Percentiles rank a stretch among this genome's conserved stretches.
phyloP scores from a whole-genome alignment of 2,113 vertebrate genomes.

The Perccottus glenii region DNA sequence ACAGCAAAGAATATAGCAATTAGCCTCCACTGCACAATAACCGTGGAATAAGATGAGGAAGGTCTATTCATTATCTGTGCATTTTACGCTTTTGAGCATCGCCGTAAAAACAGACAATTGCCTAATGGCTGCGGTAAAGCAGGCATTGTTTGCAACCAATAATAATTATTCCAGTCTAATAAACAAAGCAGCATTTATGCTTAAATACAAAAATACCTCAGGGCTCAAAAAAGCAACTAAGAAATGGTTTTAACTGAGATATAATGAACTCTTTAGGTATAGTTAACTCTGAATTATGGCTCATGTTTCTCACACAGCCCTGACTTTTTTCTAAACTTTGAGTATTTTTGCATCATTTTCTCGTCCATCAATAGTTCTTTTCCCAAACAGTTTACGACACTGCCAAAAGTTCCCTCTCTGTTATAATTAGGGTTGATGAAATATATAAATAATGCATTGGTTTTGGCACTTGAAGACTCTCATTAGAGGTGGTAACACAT shows the following conservation, averaged over 20 bases:
- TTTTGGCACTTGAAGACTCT: constrained; percentile 27
- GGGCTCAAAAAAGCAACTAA: constrained; percentile 42
- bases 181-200: constrained; percentile 46
- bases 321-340: constrained; percentile 35
- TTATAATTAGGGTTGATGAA: constrained; percentile 32
- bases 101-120: constrained; percentile 30
- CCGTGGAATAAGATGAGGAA: constrained; percentile 38
- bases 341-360: constrained; percentile 43
- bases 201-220: constrained; percentile 32
- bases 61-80: constrained; percentile 43
- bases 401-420: not conserved
- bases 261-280: constrained; percentile 43
- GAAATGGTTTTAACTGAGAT: constrained; percentile 32
- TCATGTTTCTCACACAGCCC: not conserved
- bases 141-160: constrained; percentile 46
- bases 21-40: constrained; percentile 50
- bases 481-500: constrained; percentile 19
- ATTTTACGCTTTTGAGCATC: constrained; percentile 38
- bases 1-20: constrained; percentile 40
- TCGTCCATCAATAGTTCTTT: constrained; percentile 12
- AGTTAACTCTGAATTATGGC: constrained; percentile 36
- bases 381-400: constrained; percentile 7
- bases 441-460: constrained; percentile 36
- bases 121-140: constrained; percentile 45
- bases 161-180: constrained; percentile 52